Evolutionary conservation across 2,113 vertebrate species (phyloP).

Genomic region (Peromyscus polionotus): DNA sequence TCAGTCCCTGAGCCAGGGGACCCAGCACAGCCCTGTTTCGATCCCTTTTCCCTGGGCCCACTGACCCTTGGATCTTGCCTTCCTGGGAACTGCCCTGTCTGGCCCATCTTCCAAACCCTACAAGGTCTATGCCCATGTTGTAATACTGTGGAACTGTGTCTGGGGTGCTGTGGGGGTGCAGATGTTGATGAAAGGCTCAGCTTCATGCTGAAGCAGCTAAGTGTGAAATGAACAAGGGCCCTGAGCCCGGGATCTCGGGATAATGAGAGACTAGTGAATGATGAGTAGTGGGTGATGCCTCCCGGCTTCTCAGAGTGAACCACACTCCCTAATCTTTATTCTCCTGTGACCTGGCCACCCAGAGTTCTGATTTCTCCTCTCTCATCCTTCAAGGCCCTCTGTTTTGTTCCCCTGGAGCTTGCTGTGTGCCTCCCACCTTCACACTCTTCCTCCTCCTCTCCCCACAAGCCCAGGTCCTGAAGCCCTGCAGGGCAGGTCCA

Average conservation of each 20-base stretch:
- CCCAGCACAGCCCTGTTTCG: rapidly evolving
- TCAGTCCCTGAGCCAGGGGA: not conserved
- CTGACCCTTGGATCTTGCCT: not conserved
- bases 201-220: not conserved
- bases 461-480: not conserved
- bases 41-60: rapidly evolving
- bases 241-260: not conserved
- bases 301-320: not conserved
- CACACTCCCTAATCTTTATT: not conserved
- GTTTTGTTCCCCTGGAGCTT: not conserved
- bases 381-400: not conserved
- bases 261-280: rapidly evolving
- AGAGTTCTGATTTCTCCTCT: not conserved
- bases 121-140: not conserved
- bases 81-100: not conserved
- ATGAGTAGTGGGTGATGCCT: too few species aligned
- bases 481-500: not conserved
- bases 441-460: not conserved
- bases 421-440: rapidly evolving
- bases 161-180: not conserved
- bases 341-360: not conserved
- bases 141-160: not conserved
- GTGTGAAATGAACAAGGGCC: not conserved
- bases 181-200: not conserved
- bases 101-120: not conserved